Evolutionary conservation across 2,888 invertebrate genomes (phyloP), one percentile per base, ranked within the genome.

Genomic region (Platerodrilus igneus): DNA sequence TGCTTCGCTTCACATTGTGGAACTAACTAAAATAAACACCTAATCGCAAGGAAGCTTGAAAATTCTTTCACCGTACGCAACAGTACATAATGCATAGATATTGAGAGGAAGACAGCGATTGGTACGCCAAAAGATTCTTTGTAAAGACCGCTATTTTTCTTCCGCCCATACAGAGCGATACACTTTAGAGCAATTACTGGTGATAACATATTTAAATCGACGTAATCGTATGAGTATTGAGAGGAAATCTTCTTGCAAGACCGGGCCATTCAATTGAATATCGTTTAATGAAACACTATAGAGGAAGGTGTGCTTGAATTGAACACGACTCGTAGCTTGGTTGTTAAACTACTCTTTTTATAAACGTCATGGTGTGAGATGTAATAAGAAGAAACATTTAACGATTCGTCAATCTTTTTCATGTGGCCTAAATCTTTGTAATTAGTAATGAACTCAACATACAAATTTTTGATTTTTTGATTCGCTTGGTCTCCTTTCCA

Each of bases 181-280:
- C 60, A 65, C 64, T 45, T 67, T 66, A 9, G 51, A 55, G 7
- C 67, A 57, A 33, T 67, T 64, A 1, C 59, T 59, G 5, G 55
- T 55, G 4, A 67, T 45, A 1, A 59, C 54, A 19, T 52, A 51
- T 7, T 41, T 43, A 34, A 61, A 47, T 5, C 41, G 42, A 2
- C 63, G 34, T 33, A 59, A 61, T 6, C 58, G 30, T 2, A 58
- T 11, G 1, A 67, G 28, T 8, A 62, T 53, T n/a, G 48, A 36
- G 16, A 57, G 47, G 2, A 66, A 40, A 14, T 60, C 58, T 3
- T 56, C 50, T 30, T 66, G 61, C 1, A 64, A 26, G 0, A 47
- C 51, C 2, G 66, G n/a, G n/a, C n/a, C n/a, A n/a, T n/a, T n/a
- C n/a, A n/a, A n/a, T n/a, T n/a, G n/a, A n/a, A n/a, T n/a, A n/a